A percentile compares a stretch with the other conserved stretches of the same genome.
Conservation (phyloP, 2,797 vertebrate genomes). For the Rhodeus uyekii region DNA sequence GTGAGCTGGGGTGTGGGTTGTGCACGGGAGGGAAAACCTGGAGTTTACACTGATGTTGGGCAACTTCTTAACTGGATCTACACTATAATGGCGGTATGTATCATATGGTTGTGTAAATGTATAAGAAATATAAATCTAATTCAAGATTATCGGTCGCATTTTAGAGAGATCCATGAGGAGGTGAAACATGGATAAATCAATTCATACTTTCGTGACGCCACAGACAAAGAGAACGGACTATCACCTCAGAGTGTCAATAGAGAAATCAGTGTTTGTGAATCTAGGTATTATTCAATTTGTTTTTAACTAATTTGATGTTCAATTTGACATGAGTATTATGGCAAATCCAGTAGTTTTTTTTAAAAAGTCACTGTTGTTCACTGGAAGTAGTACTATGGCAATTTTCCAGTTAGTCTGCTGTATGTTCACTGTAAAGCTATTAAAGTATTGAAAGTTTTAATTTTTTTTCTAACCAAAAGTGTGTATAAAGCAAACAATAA, state of each 20-base stretch:
- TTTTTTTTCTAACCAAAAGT: neutral
- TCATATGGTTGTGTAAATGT: neutral
- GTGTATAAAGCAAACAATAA: constrained; percentile 1
- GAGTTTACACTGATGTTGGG: constrained; percentile 76
- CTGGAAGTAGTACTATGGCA: neutral
- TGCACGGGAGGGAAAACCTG: constrained; percentile 67
- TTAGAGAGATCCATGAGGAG: constrained; percentile 37
- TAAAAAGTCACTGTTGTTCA: neutral
- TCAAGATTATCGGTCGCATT: neutral
- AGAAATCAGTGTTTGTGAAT: neutral
- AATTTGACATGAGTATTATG: neutral
- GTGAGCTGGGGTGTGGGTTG: constrained; percentile 84
- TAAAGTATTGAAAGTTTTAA: constrained; percentile 1
- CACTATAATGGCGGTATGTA: constrained; percentile 68
- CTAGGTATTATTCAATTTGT: neutral
- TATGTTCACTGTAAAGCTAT: neutral
- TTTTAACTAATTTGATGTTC: neutral
- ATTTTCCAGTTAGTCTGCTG: neutral
- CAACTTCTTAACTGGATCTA: constrained; percentile 79
- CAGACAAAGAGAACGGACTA: neutral
- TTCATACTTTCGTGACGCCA: neutral
- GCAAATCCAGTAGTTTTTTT: neutral
- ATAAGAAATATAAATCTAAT: neutral
- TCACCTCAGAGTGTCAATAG: neutral
- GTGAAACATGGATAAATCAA: neutral